A percentile compares a stretch with the other conserved stretches of the same genome.
These are phyloP conservation scores for Blastobasis lacticolella DNA, from an alignment of 2,888 invertebrate genomes.

Conservation along the genomic window DNA sequence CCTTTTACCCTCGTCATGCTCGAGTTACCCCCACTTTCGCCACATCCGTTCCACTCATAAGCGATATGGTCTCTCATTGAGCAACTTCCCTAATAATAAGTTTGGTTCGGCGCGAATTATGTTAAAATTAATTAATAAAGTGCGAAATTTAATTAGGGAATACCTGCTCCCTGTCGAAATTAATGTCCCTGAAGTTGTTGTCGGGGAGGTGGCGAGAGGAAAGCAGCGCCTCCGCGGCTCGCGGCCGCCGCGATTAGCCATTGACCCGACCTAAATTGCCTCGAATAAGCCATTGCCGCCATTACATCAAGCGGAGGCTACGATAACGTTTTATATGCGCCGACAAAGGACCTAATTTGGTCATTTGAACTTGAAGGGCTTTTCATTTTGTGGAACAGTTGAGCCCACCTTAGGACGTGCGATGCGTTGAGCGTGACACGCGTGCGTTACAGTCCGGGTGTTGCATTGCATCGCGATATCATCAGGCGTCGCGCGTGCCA, in stretches of 20 bases:
- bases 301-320: constrained; percentile 41
- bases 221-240: constrained; percentile 14
- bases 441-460: too few relatives aligned
- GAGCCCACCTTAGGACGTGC: too few relatives aligned
- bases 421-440: too few relatives aligned
- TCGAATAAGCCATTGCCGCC: constrained; percentile 44
- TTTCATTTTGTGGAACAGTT: too few relatives aligned
- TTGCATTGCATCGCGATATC: too few relatives aligned
- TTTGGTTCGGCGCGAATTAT: background rate
- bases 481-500: too few relatives aligned
- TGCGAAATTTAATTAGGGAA: constrained; percentile 1
- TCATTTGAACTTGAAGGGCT: constrained; percentile 18
- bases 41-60: background rate
- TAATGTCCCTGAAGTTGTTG: constrained; percentile 2
- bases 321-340: constrained; percentile 32
- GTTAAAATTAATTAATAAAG: constrained; percentile 1
- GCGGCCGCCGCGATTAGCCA: constrained; percentile 46
- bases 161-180: background rate
- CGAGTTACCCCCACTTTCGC: background rate
- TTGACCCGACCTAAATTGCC: constrained; percentile 59
- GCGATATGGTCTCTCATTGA: background rate
- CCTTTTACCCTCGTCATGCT: constrained; percentile 3
- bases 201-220: background rate
- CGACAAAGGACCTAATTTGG: constrained; percentile 29
- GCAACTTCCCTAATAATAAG: background rate